Conservation (phyloP, 1,140 invertebrate genomes). For the Phymastichus coffea region DNA sequence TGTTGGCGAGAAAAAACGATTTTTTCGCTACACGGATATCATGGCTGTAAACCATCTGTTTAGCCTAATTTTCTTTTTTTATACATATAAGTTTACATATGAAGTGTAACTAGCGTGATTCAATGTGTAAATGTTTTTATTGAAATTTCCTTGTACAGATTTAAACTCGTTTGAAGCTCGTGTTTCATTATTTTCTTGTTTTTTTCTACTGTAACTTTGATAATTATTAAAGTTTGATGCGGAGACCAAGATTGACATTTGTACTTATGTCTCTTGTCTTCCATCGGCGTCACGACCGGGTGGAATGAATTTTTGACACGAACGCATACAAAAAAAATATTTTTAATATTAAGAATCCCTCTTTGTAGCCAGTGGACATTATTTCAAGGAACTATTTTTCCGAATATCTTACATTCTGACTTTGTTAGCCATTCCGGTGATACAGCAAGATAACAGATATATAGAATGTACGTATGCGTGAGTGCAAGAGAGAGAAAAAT, state of each 20-base stretch:
- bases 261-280: conserved; percentile 28
- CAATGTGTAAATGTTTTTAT: conserved; percentile 21
- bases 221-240: too few species aligned
- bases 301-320: too few species aligned
- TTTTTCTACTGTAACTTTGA: neutral
- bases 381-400: conserved; percentile 14
- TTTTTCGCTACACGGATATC: conserved; percentile 1
- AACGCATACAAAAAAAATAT: too few species aligned
- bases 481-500: conserved; percentile 8
- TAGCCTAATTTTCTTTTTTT: conserved; percentile 22
- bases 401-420: conserved; percentile 23
- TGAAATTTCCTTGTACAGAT: conserved; percentile 27
- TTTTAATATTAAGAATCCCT: too few species aligned
- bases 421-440: conserved; percentile 29
- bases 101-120: too few species aligned
- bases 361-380: too few species aligned
- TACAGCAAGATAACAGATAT: conserved; percentile 2
- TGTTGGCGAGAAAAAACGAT: neutral
- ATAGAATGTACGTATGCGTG: neutral
- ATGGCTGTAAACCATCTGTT: conserved; percentile 15
- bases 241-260: too few species aligned
- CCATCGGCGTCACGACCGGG: conserved; percentile 23
- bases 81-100: too few species aligned
- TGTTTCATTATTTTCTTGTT: conserved; percentile 19
- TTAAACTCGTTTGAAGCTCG: conserved; percentile 4